Evolutionary conservation across 2,113 vertebrate genomes (phyloP), one percentile per base, ranked within the genome.

Genomic region (Podarcis cretensis): DNA sequence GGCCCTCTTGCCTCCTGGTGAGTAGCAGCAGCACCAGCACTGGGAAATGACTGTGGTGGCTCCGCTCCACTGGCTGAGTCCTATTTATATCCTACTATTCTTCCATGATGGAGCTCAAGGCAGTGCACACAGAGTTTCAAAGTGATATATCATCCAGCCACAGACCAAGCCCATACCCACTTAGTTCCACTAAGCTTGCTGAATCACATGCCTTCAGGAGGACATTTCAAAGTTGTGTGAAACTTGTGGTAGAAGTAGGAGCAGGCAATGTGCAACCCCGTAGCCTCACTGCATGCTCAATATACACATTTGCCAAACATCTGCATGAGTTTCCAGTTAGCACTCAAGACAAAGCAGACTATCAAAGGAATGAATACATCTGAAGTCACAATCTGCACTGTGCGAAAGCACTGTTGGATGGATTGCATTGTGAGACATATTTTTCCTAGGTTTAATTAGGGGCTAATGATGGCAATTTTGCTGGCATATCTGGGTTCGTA

Each of bases 361-460:
- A 65, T 35, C 18, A 35, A 16, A 35, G 54, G 57, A 81, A 32
- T 81, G 54, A 81, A 32, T 16, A 10, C 10, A 59, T 80, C 48
- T 80, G 2, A 16, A 32, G 59, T 81, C 59, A 81, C 32, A 37
- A 65, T 81, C 59, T 32, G 23, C 21, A 35, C 10, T 18, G 57
- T 63, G 57, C 4, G 5, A 10, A 16, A 32, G 30, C n/a, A 35
- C n/a, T 81, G 30, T 21, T 20, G 63, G 79, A 81, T 37, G 21
- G 74, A 40, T 21, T 76, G 35, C 32, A 37, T 20, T 27, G 16
- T 63, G 59, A 63, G 16, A n/a, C 32, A 69, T 71, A 81, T 85
- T 63, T 27, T 75, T 13, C 3, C 78, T 79, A 71, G 5, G 35
- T 92, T 90, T 65, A 90, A 48, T 23, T 84, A 65, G n/a, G 79